phyloP scores from a whole-genome alignment of 2,888 invertebrate species.

The Microplitis manilae region DNA sequence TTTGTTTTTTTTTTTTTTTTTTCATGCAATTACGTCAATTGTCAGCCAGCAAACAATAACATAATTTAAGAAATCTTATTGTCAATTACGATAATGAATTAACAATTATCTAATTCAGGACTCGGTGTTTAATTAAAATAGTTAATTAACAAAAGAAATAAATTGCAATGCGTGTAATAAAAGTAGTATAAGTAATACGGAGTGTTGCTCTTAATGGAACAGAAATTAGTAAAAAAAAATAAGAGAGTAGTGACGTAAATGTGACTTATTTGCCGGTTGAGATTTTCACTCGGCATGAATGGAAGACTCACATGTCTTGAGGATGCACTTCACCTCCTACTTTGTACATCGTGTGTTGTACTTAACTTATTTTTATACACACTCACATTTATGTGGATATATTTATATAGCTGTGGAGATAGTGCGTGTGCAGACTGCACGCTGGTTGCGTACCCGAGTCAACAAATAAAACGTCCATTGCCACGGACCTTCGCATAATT shows the following conservation, averaged over 20 bases:
- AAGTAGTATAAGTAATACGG: not conserved
- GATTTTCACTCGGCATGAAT: constrained; percentile 38
- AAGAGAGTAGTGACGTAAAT: constrained; percentile 10
- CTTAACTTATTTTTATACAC: constrained; percentile 21
- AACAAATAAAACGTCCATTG: constrained; percentile 6
- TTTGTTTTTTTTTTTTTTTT: not conserved
- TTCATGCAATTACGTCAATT: not conserved
- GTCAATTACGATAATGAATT: not conserved
- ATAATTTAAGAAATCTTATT: too few species aligned
- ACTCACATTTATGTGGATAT: not conserved
- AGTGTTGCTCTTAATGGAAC: not conserved
- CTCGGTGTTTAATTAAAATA: not conserved
- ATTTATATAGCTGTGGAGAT: not conserved
- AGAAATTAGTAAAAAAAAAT: not conserved
- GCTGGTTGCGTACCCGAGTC: constrained; percentile 40
- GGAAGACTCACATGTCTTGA: constrained; percentile 15
- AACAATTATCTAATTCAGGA: not conserved
- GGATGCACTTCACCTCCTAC: not conserved
- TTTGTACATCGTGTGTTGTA: not conserved
- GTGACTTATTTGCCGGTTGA: constrained; percentile 5
- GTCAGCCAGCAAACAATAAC: not conserved
- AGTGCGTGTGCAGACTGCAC: constrained; percentile 15
- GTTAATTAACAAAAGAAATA: not conserved
- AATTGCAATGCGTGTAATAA: not conserved
- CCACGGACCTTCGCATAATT: constrained; percentile 45